These are phyloP conservation scores for Cassiopea andromeda DNA, from an alignment of 30 jellyfish, hydroid and myxozoan genomes.

Conservation along the genomic window DNA sequence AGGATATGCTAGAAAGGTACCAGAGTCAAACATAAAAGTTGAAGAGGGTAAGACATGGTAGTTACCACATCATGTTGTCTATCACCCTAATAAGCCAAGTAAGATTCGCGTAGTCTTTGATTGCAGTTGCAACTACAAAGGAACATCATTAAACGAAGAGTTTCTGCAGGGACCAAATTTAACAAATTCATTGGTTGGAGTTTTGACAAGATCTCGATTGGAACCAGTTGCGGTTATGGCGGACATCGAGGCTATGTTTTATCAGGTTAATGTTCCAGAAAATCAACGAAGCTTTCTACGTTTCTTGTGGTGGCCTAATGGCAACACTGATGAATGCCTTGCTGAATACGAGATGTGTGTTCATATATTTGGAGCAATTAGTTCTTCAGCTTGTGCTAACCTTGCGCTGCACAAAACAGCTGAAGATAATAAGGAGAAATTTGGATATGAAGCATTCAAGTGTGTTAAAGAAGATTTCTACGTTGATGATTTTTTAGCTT, in stretches of 20 bases:
- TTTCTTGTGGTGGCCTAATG: constrained; percentile 63
- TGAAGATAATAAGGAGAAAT: neutral
- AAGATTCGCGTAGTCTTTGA: constrained; percentile 63
- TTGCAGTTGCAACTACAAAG: constrained; percentile 50
- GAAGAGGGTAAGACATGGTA: constrained; percentile 10
- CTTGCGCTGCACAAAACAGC: constrained; percentile 25
- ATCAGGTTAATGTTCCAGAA: constrained; percentile 38
- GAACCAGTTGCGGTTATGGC: neutral
- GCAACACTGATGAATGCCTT: constrained; percentile 28
- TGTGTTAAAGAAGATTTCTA: constrained; percentile 21
- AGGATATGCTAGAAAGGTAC: constrained; percentile 32
- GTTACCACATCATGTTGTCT: constrained; percentile 32
- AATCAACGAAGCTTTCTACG: constrained; percentile 21
- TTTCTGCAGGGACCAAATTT: neutral
- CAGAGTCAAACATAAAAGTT: constrained; percentile 11
- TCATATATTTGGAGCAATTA: constrained; percentile 41
- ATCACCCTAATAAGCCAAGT: constrained; percentile 11
- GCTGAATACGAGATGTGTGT: constrained; percentile 53
- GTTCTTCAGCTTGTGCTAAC: constrained; percentile 52
- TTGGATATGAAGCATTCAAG: neutral
- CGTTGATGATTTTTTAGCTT: neutral
- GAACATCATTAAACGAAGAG: neutral
- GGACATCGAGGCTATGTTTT: neutral
- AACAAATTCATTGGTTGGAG: constrained; percentile 31
- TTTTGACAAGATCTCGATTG: constrained; percentile 25